phyloP scores from a whole-genome alignment of 2,797 vertebrate species.

The Aulostomus chinensis region DNA sequence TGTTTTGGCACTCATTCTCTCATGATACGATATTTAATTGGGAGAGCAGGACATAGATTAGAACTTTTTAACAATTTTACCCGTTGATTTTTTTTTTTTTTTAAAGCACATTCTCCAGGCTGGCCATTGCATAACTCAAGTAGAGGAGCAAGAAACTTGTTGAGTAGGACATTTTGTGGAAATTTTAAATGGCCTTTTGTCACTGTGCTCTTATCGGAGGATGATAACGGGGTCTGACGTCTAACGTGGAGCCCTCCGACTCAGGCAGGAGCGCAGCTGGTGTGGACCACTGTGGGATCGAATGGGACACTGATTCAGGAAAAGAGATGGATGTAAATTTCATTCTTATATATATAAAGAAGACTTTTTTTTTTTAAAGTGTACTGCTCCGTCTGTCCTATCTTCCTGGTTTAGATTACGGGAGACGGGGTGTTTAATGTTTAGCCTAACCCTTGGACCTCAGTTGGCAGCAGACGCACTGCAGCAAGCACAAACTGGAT shows the following conservation, averaged over 20 bases:
- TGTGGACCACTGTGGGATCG: slow-evolving; percentile 46
- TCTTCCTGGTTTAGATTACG: slow-evolving; percentile 53
- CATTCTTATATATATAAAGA: slow-evolving; percentile 61
- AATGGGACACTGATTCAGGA: slow-evolving; percentile 44
- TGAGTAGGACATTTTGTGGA: slow-evolving; percentile 33
- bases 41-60: slow-evolving; percentile 64
- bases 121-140: slow-evolving; percentile 56
- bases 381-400: slow-evolving; percentile 75
- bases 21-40: slow-evolving; percentile 74
- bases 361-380: slow-evolving; percentile 41
- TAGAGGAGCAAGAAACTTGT: slow-evolving; percentile 32
- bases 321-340: slow-evolving; percentile 78
- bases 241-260: slow-evolving; percentile 23
- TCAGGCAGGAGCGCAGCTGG: slow-evolving; percentile 32
- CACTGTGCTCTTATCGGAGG: slow-evolving; percentile 58
- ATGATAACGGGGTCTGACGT: slow-evolving; percentile 12
- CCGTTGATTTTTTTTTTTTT: slow-evolving; percentile 52
- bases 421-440: slow-evolving; percentile 44
- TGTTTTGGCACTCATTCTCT: slow-evolving; percentile 79
- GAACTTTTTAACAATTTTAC: slow-evolving; percentile 55
- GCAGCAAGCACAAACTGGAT: slow-evolving; percentile 51
- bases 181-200: slow-evolving; percentile 59
- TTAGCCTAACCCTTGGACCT: slow-evolving; percentile 65
- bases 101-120: slow-evolving; percentile 68
- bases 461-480: slow-evolving; percentile 53